Evolutionary conservation across 1,140 invertebrate species (phyloP).

Genomic region (Bemisia tabaci): DNA sequence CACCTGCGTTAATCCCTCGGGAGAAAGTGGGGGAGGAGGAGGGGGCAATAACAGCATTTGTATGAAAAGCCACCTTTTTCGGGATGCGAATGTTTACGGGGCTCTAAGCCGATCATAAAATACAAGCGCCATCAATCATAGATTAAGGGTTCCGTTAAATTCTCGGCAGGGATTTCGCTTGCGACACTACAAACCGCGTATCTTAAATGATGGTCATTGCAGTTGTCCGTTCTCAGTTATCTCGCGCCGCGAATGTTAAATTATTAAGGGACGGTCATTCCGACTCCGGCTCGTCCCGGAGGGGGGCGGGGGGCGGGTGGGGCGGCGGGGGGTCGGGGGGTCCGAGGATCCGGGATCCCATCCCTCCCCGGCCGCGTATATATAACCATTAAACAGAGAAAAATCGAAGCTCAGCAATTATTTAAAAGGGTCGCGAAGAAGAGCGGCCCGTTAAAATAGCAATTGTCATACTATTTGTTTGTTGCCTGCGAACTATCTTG

Average conservation of each 20-base stretch:
- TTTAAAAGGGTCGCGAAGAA: background rate
- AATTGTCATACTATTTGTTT: background rate
- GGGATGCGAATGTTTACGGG: too few species aligned
- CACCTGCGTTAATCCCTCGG: too few species aligned
- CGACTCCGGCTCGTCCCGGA: too few species aligned
- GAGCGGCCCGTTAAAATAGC: background rate
- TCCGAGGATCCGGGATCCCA: background rate
- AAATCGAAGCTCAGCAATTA: background rate
- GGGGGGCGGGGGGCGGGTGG: too few species aligned
- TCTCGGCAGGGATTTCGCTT: background rate
- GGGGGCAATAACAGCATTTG: too few species aligned
- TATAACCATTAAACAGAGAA: background rate
- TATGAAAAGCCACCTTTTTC: too few species aligned
- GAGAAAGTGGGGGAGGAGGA: too few species aligned
- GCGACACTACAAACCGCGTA: background rate
- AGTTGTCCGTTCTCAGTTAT: background rate
- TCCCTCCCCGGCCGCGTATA: background rate
- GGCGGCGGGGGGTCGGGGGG: too few species aligned
- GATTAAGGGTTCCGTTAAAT: background rate
- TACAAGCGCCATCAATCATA: background rate
- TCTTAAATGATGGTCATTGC: background rate
- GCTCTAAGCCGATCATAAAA: too few species aligned
- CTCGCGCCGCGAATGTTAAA: background rate
- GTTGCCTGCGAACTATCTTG: background rate
- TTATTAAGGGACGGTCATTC: background rate